These are phyloP conservation scores for Adrianichthys oophorus DNA, from an alignment of 2,797 vertebrate genomes.

Conservation along the genomic window DNA sequence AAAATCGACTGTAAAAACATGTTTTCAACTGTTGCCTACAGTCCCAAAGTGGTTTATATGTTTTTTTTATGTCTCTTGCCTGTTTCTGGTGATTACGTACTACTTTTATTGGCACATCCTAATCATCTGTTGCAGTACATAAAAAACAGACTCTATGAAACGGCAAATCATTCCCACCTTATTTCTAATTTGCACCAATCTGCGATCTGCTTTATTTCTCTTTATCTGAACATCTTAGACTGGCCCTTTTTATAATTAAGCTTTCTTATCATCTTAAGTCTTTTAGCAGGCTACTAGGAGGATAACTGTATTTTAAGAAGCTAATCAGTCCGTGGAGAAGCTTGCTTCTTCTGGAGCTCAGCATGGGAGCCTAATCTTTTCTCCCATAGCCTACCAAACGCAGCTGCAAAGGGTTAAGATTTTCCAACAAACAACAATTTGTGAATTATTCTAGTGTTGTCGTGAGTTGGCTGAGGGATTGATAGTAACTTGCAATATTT, in stretches of 20 bases:
- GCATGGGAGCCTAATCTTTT: conserved; percentile 10
- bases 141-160: not conserved
- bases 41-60: too few species aligned
- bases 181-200: too few species aligned
- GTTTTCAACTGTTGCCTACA: too few species aligned
- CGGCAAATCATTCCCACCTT: not conserved
- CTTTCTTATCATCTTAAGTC: conserved; percentile 2
- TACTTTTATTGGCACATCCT: too few species aligned
- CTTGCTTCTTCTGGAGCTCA: not conserved
- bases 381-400: not conserved
- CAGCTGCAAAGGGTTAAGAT: not conserved
- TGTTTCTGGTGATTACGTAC: too few species aligned
- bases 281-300: not conserved
- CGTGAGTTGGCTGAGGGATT: not conserved
- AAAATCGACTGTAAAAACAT: too few species aligned
- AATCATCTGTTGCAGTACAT: too few species aligned
- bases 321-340: conserved; percentile 9
- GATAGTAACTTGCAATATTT: too few species aligned
- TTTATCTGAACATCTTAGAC: not conserved
- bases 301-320: conserved; percentile 18
- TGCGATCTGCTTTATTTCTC: too few species aligned
- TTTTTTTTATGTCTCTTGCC: too few species aligned
- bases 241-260: not conserved
- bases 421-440: not conserved
- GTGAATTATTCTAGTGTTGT: not conserved